These are phyloP conservation scores for Dendroctonus valens DNA, from an alignment of 1,140 invertebrate species.

Conservation along the genomic window DNA sequence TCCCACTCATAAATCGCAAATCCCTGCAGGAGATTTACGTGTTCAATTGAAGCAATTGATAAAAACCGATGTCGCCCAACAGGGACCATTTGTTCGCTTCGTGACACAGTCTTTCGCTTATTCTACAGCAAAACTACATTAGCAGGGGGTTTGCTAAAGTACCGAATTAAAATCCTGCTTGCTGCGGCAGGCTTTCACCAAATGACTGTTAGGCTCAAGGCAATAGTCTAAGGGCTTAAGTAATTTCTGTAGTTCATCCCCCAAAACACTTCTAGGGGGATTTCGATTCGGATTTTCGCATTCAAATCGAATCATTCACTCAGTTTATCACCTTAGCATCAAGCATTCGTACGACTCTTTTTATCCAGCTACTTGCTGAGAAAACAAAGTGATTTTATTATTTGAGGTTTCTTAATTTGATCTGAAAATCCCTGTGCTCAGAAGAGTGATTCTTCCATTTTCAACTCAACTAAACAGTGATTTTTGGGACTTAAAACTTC, in stretches of 20 bases:
- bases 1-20: no score
- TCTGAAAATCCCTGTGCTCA: neutral
- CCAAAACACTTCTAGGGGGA: neutral
- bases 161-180: constrained; percentile 20
- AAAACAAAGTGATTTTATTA: neutral
- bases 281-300: no score
- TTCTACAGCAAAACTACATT: constrained; percentile 21
- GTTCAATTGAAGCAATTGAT: neutral
- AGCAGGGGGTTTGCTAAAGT: constrained; percentile 11
- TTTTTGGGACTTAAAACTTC: no score
- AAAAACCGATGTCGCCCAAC: constrained; percentile 1
- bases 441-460: no score
- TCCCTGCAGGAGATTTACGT: no score
- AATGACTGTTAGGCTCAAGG: constrained; percentile 18
- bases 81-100: constrained; percentile 16
- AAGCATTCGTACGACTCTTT: neutral
- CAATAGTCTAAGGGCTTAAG: constrained; percentile 18
- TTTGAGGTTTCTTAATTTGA: neutral
- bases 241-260: constrained; percentile 4
- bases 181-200: constrained; percentile 10
- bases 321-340: neutral
- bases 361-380: neutral
- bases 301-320: no score
- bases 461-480: no score
- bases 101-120: constrained; percentile 13